Evolutionary conservation across 2,888 invertebrate species (phyloP).

Genomic region (Aproaerema taeniolella): DNA sequence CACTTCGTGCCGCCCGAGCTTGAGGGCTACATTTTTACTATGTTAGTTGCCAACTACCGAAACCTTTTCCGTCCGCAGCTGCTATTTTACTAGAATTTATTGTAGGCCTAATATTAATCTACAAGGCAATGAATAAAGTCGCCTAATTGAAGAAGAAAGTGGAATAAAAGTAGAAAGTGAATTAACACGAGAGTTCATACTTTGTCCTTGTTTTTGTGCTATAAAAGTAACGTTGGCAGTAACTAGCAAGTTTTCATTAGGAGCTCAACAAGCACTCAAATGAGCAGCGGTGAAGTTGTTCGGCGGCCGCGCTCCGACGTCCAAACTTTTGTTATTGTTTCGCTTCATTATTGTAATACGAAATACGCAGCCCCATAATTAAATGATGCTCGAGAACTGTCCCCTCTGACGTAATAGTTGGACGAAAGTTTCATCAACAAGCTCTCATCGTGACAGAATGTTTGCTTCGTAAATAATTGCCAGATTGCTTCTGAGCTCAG

Average conservation of each 20-base stretch:
- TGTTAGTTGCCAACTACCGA: constrained; percentile 36
- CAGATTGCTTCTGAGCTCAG: constrained; percentile 44
- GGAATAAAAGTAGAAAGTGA: constrained; percentile 26
- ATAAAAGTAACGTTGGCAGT: constrained; percentile 54
- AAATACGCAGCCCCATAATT: constrained; percentile 72
- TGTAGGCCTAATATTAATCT: constrained; percentile 31
- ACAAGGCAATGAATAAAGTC: constrained; percentile 1
- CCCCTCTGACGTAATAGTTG: constrained; percentile 61
- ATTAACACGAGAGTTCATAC: constrained; percentile 34
- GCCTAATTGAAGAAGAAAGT: constrained; percentile 12
- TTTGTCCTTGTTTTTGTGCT: constrained; percentile 42
- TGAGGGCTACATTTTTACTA: constrained; percentile 23
- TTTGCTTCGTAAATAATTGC: constrained; percentile 60
- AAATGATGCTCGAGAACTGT: constrained; percentile 68
- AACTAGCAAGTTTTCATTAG: constrained; percentile 72
- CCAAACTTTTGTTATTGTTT: constrained; percentile 75
- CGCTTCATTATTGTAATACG: constrained; percentile 75
- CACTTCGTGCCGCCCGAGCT: constrained; percentile 40
- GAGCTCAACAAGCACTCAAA: constrained; percentile 68
- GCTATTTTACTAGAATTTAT: constrained; percentile 34
- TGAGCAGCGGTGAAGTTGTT: constrained; percentile 61
- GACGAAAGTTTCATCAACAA: constrained; percentile 58
- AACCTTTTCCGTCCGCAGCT: constrained; percentile 29
- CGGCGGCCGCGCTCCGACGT: constrained; percentile 53
- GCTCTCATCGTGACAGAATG: constrained; percentile 53